Conservation (phyloP, 2,888 invertebrate genomes). For the Drosophila kuntzei region DNA sequence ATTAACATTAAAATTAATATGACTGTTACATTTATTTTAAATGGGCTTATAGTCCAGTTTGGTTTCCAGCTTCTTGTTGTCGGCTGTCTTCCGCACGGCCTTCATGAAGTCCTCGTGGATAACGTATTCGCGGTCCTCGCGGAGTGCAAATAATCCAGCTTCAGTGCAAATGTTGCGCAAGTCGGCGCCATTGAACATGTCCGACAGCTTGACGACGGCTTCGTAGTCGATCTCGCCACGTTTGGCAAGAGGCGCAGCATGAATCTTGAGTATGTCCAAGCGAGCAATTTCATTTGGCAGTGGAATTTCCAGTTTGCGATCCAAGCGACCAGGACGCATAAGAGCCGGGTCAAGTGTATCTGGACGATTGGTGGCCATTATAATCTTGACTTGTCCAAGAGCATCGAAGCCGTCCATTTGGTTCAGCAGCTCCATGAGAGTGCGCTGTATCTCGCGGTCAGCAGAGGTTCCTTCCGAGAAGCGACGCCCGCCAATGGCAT, state of each 20-base stretch:
- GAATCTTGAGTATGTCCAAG: conserved; percentile 98
- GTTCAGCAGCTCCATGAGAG: conserved; percentile 98
- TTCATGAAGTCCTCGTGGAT: conserved; percentile 99
- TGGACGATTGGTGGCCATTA: conserved; percentile 99
- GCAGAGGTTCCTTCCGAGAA: conserved; percentile 99
- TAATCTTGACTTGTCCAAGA: conserved; percentile 98
- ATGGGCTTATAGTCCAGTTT: conserved; percentile 99
- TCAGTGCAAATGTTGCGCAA: conserved; percentile 99
- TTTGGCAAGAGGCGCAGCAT: conserved; percentile 97
- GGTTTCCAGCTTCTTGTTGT: conserved; percentile 99
- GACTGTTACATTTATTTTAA: conserved; percentile 86
- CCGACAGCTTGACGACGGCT: conserved; percentile 98
- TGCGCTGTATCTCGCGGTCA: conserved; percentile 99
- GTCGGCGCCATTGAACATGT: conserved; percentile 99
- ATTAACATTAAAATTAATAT: neutral
- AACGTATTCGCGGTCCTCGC: conserved; percentile 97
- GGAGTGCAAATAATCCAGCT: conserved; percentile 95
- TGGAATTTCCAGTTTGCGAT: conserved; percentile 99
- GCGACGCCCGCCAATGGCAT: conserved; percentile 98
- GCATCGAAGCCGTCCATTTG: conserved; percentile 99
- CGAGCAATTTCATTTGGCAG: conserved; percentile 98
- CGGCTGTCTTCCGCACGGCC: conserved; percentile 98
- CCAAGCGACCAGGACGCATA: conserved; percentile 96
- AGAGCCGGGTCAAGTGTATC: conserved; percentile 99
- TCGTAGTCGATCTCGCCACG: conserved; percentile 99